Base-by-base conservation (phyloP, 2,888 invertebrate species). In the Argyresthia goedartella region DNA sequence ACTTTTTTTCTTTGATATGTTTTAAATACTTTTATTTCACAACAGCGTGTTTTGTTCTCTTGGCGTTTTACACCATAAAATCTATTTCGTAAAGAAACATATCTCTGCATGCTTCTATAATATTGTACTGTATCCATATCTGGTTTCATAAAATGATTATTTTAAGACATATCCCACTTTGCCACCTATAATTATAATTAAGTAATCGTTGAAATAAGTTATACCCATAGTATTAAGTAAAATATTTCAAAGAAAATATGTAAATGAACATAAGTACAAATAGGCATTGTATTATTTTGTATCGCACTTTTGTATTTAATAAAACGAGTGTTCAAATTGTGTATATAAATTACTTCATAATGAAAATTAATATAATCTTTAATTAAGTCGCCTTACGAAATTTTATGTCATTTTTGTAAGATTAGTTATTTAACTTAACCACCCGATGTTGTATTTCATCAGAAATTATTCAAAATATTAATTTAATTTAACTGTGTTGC, bases 91-190 rank as follows among this genome's bases (percentile, higher is more conserved):
- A 49, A 57, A 59, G 64, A 54, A 43, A 70, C 69, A 73, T 76
- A 73, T 74, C 68, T 57, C 14, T 34, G 33, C 34, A 64, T 57
- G 60, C 62, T 61, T 60, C 25, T 60, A 56, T 62, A 61, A 58
- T 57, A 58, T 14, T 58, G 57, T 59, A 59, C 49, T 62, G 60
- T 34, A 48, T 41, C 46, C 63, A 65, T 67, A 57, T 60, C 53
- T 55, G 59, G 53, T 49, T 66, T 64, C 61, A 60, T 65, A 54
- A 64, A 70, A 70, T 63, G 60, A 63, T 65, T 64, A 62, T 58
- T 69, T 72, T 74, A 70, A 64, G 64, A 79, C 78, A 77, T 81
- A 82, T 81, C 81, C 72, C 77, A 75, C 66, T 76, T 76, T 78
- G 80, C 80, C 80, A 80, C 74, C 64, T 78, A 77, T 66, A 36